Percentiles rank a stretch among this genome's conserved stretches.
Conservation (phyloP, 1,140 invertebrate species). For the Drosophila simulans region DNA sequence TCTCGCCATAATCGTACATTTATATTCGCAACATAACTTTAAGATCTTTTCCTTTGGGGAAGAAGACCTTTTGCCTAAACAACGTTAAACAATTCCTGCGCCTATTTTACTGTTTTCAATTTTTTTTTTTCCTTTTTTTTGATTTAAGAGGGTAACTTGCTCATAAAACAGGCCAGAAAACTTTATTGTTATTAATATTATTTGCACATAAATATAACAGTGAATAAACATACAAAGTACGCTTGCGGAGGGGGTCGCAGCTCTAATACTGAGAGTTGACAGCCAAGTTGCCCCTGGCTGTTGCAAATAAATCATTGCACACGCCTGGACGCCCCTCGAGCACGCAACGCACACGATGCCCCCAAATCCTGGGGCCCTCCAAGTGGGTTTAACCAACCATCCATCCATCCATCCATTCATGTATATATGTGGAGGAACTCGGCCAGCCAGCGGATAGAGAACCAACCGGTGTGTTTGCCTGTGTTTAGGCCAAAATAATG, state of each 20-base stretch:
- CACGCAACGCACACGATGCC: conserved; percentile 39
- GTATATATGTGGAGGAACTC: not conserved
- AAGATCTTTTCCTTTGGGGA: conserved; percentile 13
- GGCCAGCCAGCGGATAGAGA: conserved; percentile 12
- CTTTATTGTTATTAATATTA: conserved; percentile 66
- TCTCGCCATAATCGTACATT: conserved; percentile 40
- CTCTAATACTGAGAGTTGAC: conserved; percentile 34
- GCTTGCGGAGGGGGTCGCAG: conserved; percentile 17
- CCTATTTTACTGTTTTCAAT: conserved; percentile 32
- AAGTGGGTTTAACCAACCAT: conserved; percentile 2
- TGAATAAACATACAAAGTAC: conserved; percentile 50
- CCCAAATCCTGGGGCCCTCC: conserved; percentile 9
- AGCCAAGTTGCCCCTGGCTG: conserved; percentile 39
- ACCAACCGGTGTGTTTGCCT: conserved; percentile 17
- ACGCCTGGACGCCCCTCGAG: conserved; percentile 55
- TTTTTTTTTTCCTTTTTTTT: not conserved
- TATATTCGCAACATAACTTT: conserved; percentile 47
- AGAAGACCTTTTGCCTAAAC: conserved; percentile 1
- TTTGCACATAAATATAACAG: conserved; percentile 59
- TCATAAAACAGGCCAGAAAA: conserved; percentile 55
- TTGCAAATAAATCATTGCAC: conserved; percentile 63
- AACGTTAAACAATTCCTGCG: conserved; percentile 14
- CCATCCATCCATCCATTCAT: not conserved
- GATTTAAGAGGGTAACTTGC: conserved; percentile 14
- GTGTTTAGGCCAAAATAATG: conserved; percentile 57